Base-by-base conservation (phyloP, 2,113 vertebrate species). In the Oncorhynchus tshawytscha region DNA sequence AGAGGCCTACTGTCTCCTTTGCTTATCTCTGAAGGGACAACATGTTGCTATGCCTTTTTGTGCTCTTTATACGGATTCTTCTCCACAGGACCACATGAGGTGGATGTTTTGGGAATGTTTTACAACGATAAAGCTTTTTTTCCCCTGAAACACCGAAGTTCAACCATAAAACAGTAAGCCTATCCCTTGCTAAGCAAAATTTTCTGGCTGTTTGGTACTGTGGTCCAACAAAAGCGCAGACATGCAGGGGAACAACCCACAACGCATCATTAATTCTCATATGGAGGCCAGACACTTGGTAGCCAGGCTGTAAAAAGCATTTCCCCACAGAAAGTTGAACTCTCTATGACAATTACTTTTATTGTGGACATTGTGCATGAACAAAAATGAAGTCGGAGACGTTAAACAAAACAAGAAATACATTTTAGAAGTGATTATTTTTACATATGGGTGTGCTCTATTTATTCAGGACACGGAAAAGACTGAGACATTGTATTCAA, bases 251-350 rank as follows among this genome's bases (percentile, higher is more conserved):
- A 87, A 81, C 25, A 67, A 81, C 39, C 75, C 59, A 82, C 51
- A 87, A 88, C 49, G 70, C 79, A 76, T 80, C 73, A 78, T 89
- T 87, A 60, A 78, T 75, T 83, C 81, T 85, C 85, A 87, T 78
- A 77, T 87, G 78, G 82, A 85, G 72, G 66, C 79, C 84, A 86
- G 83, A 84, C 73, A 69, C 69, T 77, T 71, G 59, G 51, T 71
- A 62, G 67, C 67, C 54, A 13, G n/a, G 27, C 72, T 62, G 72
- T 77, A 71, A 77, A 74, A 85, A 20, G 64, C 16, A 34, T 71
- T 81, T 66, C 74, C 70, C 71, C 67, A 81, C 70, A 76, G 80
- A 79, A 72, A 71, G 11, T 29, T 78, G 69, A 74, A 72, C 74
- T 45, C 39, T 45, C 39, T 74, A 68, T 75, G 75, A 78, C 70